These are phyloP conservation scores for Andrena praecox DNA, from an alignment of 2,888 invertebrate species.

Conservation along the genomic window DNA sequence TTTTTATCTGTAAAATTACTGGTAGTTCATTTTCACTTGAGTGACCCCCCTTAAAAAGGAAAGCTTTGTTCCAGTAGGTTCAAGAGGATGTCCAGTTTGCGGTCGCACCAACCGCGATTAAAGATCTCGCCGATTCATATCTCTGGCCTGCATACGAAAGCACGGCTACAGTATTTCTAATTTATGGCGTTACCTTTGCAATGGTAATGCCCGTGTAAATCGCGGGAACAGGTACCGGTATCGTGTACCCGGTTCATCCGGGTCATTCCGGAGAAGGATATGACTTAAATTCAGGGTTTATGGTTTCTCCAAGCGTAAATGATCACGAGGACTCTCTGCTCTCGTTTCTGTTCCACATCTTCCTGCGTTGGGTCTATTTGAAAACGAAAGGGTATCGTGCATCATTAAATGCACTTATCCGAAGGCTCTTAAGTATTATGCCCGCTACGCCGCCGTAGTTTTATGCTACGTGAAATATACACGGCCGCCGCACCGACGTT, in stretches of 20 bases:
- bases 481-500: conserved; percentile 60
- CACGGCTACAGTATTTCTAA: conserved; percentile 72
- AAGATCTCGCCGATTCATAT: conserved; percentile 77
- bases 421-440: conserved; percentile 66
- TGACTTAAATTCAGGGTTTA: conserved; percentile 70
- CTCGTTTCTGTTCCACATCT: conserved; percentile 36
- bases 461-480: conserved; percentile 67
- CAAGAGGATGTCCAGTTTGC: conserved; percentile 47
- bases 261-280: conserved; percentile 60
- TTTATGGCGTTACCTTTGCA: conserved; percentile 74
- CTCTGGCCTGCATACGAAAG: conserved; percentile 68
- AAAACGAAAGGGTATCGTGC: conserved; percentile 62
- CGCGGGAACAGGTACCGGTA: conserved; percentile 69
- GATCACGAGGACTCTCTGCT: conserved; percentile 56
- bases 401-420: conserved; percentile 73
- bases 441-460: conserved; percentile 57
- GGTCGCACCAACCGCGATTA: conserved; percentile 65
- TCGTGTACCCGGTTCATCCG: conserved; percentile 70
- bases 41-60: no score
- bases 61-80: conserved; percentile 33
- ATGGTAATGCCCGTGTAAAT: conserved; percentile 74
- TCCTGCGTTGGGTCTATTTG: conserved; percentile 18
- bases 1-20: no score
- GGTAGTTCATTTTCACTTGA: no score
- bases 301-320: conserved; percentile 65